phyloP scores from a whole-genome alignment of 2,797 vertebrate species.

The Enteromius afrohamiltoni region DNA sequence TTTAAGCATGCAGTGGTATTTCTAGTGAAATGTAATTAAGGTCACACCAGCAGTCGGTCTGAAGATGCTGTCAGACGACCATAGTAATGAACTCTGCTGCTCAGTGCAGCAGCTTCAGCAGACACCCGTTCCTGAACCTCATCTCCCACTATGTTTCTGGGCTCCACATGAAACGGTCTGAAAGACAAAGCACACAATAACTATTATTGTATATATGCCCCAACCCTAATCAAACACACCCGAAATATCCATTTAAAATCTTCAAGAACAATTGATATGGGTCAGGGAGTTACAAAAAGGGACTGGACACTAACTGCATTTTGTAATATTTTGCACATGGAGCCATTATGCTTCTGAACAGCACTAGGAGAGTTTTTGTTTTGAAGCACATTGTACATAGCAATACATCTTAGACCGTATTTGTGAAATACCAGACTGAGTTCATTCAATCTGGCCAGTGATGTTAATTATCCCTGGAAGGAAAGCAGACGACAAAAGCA shows the following conservation, averaged over 20 bases:
- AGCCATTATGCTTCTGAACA: not conserved
- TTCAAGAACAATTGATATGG: not conserved
- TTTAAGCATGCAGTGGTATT: not conserved
- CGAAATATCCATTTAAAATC: not conserved
- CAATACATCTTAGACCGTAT: constrained; percentile 56
- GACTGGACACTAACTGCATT: too few relatives aligned
- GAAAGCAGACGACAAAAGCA: constrained; percentile 3
- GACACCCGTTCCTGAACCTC: constrained; percentile 82
- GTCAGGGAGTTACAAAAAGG: not conserved
- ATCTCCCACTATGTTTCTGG: constrained; percentile 83
- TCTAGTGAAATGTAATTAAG: not conserved
- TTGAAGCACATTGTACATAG: constrained; percentile 14
- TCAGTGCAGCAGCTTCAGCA: constrained; percentile 89
- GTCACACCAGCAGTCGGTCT: constrained; percentile 85
- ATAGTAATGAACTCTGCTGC: constrained; percentile 94
- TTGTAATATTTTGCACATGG: not conserved
- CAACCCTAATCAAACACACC: not conserved
- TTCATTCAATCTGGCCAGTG: constrained; percentile 62
- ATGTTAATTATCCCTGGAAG: constrained; percentile 19
- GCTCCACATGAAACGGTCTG: constrained; percentile 94
- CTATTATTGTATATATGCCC: too few relatives aligned
- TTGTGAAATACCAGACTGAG: constrained; percentile 77
- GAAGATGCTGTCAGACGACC: constrained; percentile 84
- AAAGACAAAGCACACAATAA: constrained; percentile 21
- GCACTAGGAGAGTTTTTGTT: not conserved